Percentiles rank a stretch among this genome's conserved stretches.
Conservation (phyloP, 2,113 vertebrate species). For the Spheniscus mendiculus region DNA sequence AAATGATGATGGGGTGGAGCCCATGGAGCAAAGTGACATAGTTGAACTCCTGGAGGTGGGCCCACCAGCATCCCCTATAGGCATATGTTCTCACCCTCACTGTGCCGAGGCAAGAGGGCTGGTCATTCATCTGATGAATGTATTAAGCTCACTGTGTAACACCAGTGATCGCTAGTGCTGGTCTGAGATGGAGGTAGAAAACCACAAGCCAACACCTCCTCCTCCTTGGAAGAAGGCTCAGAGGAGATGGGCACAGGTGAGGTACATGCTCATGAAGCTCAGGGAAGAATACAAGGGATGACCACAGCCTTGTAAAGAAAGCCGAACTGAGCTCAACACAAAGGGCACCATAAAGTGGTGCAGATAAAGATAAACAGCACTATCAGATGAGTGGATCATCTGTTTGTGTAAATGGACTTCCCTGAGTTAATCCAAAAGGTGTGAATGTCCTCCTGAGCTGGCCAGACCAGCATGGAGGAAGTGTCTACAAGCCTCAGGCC, state of each 20-base stretch:
- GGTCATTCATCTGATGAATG: neutral
- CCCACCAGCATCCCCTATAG: neutral
- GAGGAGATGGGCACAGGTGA: neutral
- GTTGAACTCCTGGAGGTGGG: neutral
- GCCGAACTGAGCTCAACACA: neutral
- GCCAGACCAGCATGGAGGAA: neutral
- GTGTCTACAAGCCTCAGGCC: neutral
- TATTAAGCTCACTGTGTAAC: neutral
- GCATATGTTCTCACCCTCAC: neutral
- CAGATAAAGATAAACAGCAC: neutral
- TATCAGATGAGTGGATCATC: neutral
- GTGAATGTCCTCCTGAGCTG: neutral
- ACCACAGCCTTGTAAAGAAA: neutral
- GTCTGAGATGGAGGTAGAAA: neutral
- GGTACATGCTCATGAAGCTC: neutral
- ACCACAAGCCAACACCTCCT: neutral
- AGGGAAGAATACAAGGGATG: neutral
- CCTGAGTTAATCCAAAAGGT: neutral
- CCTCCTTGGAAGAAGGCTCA: neutral
- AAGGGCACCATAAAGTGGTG: neutral
- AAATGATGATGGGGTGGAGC: neutral
- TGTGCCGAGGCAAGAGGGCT: neutral
- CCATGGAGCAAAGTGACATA: neutral
- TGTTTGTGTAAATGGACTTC: neutral
- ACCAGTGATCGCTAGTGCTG: neutral